phyloP scores from a whole-genome alignment of 1,140 invertebrate species.

The Drosophila lacteicornis region DNA sequence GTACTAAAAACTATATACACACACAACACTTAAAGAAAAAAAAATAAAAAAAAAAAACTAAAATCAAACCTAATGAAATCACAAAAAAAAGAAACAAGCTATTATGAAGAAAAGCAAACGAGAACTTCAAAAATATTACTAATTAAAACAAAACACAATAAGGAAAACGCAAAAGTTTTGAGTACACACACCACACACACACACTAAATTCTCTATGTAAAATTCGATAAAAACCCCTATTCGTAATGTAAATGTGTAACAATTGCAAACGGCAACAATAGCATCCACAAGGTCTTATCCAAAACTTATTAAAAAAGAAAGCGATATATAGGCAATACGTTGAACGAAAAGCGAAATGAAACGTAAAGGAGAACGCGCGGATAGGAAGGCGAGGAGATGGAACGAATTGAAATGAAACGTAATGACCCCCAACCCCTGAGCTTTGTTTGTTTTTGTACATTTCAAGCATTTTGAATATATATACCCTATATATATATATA shows the following conservation, averaged over 20 bases:
- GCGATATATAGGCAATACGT: slow-evolving; percentile 44
- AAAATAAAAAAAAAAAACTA: slow-evolving; percentile 10
- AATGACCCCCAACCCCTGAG: slow-evolving; percentile 31
- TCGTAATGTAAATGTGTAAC: slow-evolving; percentile 47
- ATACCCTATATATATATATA: slow-evolving; percentile 36
- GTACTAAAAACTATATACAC: slow-evolving; percentile 42
- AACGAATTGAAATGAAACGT: slow-evolving; percentile 16
- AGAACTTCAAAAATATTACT: slow-evolving; percentile 35
- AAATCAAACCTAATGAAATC: slow-evolving; percentile 46
- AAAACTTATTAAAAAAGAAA: slow-evolving; percentile 33
- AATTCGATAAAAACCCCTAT: slow-evolving; percentile 38
- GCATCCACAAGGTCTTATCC: slow-evolving; percentile 29
- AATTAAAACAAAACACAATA: slow-evolving; percentile 36
- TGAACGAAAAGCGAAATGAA: slow-evolving; percentile 31
- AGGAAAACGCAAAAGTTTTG: slow-evolving; percentile 21
- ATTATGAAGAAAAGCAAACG: slow-evolving; percentile 18
- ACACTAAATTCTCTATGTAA: slow-evolving; percentile 48
- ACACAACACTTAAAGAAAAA: slow-evolving; percentile 21
- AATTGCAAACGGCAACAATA: slow-evolving; percentile 23
- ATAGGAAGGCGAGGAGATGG: slow-evolving; percentile 30
- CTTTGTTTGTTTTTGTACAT: slow-evolving; percentile 63
- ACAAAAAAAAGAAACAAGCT: slow-evolving; percentile 34
- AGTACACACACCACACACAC: slow-evolving; percentile 12
- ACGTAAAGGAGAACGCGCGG: slow-evolving; percentile 11
- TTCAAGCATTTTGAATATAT: slow-evolving; percentile 52